These are phyloP conservation scores for Caenorhabditis auriculariae DNA, from an alignment of 2,888 invertebrate genomes.

Conservation along the genomic window DNA sequence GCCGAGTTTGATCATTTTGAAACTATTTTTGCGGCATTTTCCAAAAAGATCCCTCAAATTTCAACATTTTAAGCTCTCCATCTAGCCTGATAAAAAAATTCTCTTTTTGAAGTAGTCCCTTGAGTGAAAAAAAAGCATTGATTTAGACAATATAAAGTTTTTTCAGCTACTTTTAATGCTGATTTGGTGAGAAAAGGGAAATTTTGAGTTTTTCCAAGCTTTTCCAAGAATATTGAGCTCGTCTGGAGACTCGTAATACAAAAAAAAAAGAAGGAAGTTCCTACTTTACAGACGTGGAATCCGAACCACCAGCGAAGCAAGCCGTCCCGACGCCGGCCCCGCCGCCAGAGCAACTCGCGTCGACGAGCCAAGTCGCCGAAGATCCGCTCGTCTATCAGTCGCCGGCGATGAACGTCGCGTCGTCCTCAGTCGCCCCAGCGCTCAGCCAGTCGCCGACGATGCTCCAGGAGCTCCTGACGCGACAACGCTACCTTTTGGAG, in stretches of 20 bases:
- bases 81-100: too few relatives aligned
- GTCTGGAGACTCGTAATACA: background rate
- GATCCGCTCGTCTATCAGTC: background rate
- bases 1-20: too few relatives aligned
- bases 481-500: constrained; percentile 21
- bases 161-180: too few relatives aligned
- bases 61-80: too few relatives aligned
- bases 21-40: too few relatives aligned
- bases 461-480: constrained; percentile 27
- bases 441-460: background rate
- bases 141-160: too few relatives aligned
- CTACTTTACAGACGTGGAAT: constrained; percentile 8
- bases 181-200: too few relatives aligned
- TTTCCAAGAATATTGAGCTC: too few relatives aligned
- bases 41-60: too few relatives aligned
- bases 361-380: background rate
- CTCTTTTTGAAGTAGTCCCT: too few relatives aligned
- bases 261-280: background rate
- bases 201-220: too few relatives aligned
- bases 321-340: constrained; percentile 2
- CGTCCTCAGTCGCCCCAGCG: background rate
- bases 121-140: too few relatives aligned
- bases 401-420: background rate
- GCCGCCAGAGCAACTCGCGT: background rate
- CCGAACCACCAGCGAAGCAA: constrained; percentile 15